Evolutionary conservation across 92 coral and sea anemone genomes (phyloP).

Genomic region (Umimayanthus kanabou): DNA sequence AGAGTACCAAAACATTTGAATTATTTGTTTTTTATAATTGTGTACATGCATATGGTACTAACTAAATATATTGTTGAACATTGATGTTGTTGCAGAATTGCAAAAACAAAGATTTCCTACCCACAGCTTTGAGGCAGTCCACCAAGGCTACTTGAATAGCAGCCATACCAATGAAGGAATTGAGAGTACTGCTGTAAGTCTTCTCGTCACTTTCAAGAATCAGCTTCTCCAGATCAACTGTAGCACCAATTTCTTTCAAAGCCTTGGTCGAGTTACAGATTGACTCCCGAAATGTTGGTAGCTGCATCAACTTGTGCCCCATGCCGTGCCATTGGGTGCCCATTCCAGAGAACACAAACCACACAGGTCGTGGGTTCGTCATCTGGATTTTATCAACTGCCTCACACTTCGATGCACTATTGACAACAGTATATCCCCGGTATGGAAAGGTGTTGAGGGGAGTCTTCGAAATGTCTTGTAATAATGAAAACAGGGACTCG

Average conservation of each 20-base stretch:
- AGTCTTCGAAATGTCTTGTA: constrained; percentile 64
- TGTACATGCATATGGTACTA: too few relatives aligned
- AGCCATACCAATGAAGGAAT: constrained; percentile 83
- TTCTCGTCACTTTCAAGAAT: constrained; percentile 63
- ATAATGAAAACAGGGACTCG: constrained; percentile 54
- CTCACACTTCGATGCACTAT: constrained; percentile 52
- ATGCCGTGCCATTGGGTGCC: constrained; percentile 88
- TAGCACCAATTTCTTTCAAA: constrained; percentile 57
- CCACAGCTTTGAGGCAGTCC: constrained; percentile 67
- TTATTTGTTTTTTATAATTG: too few relatives aligned
- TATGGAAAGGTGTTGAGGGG: constrained; percentile 66
- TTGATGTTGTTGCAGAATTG: too few relatives aligned
- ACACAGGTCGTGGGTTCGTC: constrained; percentile 56
- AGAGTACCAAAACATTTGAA: too few relatives aligned
- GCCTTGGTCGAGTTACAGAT: constrained; percentile 58
- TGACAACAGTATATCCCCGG: constrained; percentile 70
- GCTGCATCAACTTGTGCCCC: constrained; percentile 76
- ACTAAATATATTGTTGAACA: too few relatives aligned
- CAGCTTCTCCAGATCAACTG: constrained; percentile 67
- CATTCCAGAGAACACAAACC: constrained; percentile 89
- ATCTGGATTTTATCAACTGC: constrained; percentile 59
- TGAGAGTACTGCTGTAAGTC: constrained; percentile 65
- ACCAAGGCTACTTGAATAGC: constrained; percentile 80
- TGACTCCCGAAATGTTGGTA: constrained; percentile 66
- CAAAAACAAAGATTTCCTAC: constrained; percentile 42